These are phyloP conservation scores for Parnassius smintheus DNA, from an alignment of 2,888 invertebrate genomes.

Conservation along the genomic window DNA sequence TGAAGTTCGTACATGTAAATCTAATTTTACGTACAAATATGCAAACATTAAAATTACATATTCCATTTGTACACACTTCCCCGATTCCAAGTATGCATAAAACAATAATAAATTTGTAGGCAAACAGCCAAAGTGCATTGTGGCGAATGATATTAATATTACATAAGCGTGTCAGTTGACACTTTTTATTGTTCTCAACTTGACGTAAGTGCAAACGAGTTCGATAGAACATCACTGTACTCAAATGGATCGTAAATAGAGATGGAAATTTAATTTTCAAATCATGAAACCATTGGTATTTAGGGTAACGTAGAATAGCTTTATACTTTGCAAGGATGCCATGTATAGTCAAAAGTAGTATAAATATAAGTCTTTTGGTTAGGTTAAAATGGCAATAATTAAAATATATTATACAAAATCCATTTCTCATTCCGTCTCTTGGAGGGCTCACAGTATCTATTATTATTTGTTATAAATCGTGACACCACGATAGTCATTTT, in stretches of 20 bases:
- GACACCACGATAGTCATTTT: too few species aligned
- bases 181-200: constrained; percentile 33
- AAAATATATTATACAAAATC: too few species aligned
- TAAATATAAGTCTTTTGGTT: too few species aligned
- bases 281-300: too few species aligned
- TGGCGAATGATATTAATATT: constrained; percentile 31
- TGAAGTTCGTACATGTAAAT: constrained; percentile 21
- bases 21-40: constrained; percentile 28
- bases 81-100: constrained; percentile 28
- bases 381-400: too few species aligned
- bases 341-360: too few species aligned
- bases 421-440: too few species aligned
- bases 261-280: not conserved
- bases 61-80: constrained; percentile 24
- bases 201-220: constrained; percentile 36
- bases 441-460: too few species aligned
- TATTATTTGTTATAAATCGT: too few species aligned
- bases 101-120: constrained; percentile 32
- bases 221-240: constrained; percentile 29
- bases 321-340: too few species aligned
- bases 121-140: constrained; percentile 39
- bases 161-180: constrained; percentile 35
- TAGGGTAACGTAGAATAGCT: too few species aligned
- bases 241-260: constrained; percentile 18
- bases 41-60: constrained; percentile 24